Evolutionary conservation across 2,888 invertebrate genomes (phyloP).

Genomic region (Cheilosia vulpina): DNA sequence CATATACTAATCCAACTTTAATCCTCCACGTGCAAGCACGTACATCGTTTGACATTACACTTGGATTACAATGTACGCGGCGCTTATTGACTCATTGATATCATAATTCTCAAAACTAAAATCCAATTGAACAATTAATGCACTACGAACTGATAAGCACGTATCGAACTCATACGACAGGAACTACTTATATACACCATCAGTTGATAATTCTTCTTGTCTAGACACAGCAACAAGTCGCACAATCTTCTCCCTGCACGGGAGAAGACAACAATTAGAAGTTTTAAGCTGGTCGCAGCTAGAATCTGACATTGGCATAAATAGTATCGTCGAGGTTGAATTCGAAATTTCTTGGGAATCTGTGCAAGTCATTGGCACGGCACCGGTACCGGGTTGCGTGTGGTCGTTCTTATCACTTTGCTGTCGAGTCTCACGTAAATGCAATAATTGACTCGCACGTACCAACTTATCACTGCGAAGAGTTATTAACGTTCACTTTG

Average conservation of each 20-base stretch:
- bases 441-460: constrained; percentile 71
- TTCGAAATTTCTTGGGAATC: constrained; percentile 24
- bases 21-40: constrained; percentile 21
- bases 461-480: constrained; percentile 63
- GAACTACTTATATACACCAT: constrained; percentile 8
- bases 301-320: constrained; percentile 12
- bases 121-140: constrained; percentile 53
- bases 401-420: constrained; percentile 49
- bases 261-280: constrained; percentile 9
- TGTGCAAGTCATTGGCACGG: constrained; percentile 32
- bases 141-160: constrained; percentile 58
- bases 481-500: constrained; percentile 38
- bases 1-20: not conserved
- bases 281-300: constrained; percentile 32
- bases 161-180: constrained; percentile 47
- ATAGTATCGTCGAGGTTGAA: constrained; percentile 23
- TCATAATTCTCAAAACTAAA: constrained; percentile 48
- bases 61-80: constrained; percentile 43
- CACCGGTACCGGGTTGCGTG: constrained; percentile 38
- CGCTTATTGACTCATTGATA: constrained; percentile 49
- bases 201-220: constrained; percentile 49
- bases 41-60: constrained; percentile 4
- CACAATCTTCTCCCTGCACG: not conserved
- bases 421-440: constrained; percentile 63
- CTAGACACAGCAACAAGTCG: constrained; percentile 49